These are phyloP conservation scores for Channa maculata DNA, from an alignment of 2,113 vertebrate genomes.

Conservation along the genomic window DNA sequence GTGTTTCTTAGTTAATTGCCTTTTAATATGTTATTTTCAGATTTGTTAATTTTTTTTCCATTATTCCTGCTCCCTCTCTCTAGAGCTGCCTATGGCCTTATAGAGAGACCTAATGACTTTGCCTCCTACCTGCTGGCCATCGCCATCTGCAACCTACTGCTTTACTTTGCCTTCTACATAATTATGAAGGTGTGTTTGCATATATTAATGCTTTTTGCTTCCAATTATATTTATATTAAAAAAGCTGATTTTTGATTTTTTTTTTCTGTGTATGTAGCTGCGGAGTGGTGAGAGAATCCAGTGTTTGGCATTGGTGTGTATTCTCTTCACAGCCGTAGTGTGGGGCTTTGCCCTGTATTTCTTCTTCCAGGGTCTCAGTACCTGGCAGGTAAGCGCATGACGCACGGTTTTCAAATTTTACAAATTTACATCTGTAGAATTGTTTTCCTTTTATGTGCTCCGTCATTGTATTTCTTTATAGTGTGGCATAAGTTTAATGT, in stretches of 20 bases:
- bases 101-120: slow-evolving; percentile 94
- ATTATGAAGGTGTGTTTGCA: slow-evolving; percentile 93
- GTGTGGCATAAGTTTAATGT: too few species aligned
- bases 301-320: slow-evolving; percentile 91
- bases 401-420: too few species aligned
- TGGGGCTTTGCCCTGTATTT: slow-evolving; percentile 98
- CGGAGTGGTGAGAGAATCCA: slow-evolving; percentile 90
- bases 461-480: not conserved
- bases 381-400: slow-evolving; percentile 91
- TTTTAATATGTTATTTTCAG: too few species aligned
- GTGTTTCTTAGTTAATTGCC: not conserved
- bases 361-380: slow-evolving; percentile 99
- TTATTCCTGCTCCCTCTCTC: not conserved
- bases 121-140: slow-evolving; percentile 98
- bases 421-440: too few species aligned
- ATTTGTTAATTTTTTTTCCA: not conserved
- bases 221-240: too few species aligned
- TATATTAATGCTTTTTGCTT: not conserved
- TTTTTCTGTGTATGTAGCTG: slow-evolving; percentile 67
- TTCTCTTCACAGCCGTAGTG: slow-evolving; percentile 92
- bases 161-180: slow-evolving; percentile 99
- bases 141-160: slow-evolving; percentile 97
- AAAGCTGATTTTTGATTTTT: not conserved
- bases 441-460: not conserved
- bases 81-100: slow-evolving; percentile 94